Base-by-base conservation (phyloP, 1,140 invertebrate genomes). In the Papilio xuthus region DNA sequence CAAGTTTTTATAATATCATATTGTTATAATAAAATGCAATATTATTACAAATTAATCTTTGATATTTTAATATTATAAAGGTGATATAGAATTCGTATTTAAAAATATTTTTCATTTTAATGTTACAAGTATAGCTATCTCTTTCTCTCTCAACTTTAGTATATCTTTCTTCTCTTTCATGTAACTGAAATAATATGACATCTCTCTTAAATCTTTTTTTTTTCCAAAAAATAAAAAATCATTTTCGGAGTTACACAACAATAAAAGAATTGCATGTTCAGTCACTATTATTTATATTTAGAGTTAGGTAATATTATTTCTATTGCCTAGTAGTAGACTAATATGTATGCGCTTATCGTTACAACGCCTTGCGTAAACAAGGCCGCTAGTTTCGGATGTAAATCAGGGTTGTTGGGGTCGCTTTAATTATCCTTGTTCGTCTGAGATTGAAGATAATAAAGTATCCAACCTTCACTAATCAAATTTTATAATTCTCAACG, bases 331-430 rank as follows among this genome's bases (percentile, higher is more conserved):
- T 56, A 56, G 12, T 23, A 73, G 8, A 42, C 53, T 81, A 71
- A 79, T 81, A 76, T 79, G 79, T 79, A 81, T 81, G 53, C 75
- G 79, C 13, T 23, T 1, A 77, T 78, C 71, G 77, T 80, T 81
- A 78, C 78, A 80, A 79, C 77, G 71, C 63, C 42, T 28, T 60
- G 63, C 73, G 82, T 79, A 83, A 80, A 80, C 82, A 81, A 80
- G 79, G 76, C 73, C 81, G 78, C 37, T 78, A 74, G 78, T 78
- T 70, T 81, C 42, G 76, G 72, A 79, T 78, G 80, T 80, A 79
- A 80, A 80, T 82, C 70, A 76, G 56, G 56, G 56, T 76, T 63
- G 74, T 41, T n/a, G 56, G 44, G 74, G 74, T 76, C 74, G 37
- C 15, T 63, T 63, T 67, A 56, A 76, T 76, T 63, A 76, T 76